phyloP scores from a whole-genome alignment of 2,888 invertebrate species.

The Chymomyza caudatula region DNA sequence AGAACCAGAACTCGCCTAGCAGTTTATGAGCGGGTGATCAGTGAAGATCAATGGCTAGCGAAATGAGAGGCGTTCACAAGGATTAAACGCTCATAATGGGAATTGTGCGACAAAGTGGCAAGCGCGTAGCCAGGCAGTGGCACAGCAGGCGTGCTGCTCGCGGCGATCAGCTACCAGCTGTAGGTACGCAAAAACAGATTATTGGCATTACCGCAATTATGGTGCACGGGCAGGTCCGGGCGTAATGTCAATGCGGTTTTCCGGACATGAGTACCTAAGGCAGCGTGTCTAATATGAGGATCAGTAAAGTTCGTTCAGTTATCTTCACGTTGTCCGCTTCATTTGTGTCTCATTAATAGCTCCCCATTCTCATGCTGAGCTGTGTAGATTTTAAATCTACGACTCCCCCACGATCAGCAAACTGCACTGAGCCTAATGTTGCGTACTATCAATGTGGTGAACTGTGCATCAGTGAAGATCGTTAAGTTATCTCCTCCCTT shows the following conservation, averaged over 20 bases:
- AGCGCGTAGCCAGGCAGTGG: constrained; percentile 11
- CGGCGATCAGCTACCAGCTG: constrained; percentile 5
- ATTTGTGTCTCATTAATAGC: background rate
- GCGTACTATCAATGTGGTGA: constrained; percentile 3
- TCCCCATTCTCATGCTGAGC: background rate
- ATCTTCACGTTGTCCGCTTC: background rate
- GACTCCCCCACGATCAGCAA: constrained; percentile 9
- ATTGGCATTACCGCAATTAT: constrained; percentile 73
- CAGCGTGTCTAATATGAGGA: constrained; percentile 48
- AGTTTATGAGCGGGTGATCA: constrained; percentile 49
- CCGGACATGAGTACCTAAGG: constrained; percentile 36
- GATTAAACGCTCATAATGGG: constrained; percentile 35
- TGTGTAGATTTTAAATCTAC: background rate
- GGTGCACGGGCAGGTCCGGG: constrained; percentile 64
- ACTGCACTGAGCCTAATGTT: too few species aligned
- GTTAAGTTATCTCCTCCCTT: constrained; percentile 28
- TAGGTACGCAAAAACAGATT: constrained; percentile 54
- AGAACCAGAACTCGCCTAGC: constrained; percentile 3
- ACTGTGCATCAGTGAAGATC: constrained; percentile 38
- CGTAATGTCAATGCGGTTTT: constrained; percentile 70
- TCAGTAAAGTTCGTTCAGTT: background rate
- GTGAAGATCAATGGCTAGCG: constrained; percentile 30
- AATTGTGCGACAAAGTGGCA: constrained; percentile 15
- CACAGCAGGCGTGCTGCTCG: background rate
- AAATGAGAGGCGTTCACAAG: constrained; percentile 1